A percentile compares a stretch with the other conserved stretches of the same genome.
phyloP scores from a whole-genome alignment of 2,113 vertebrate species.

The Heterocephalus glaber region DNA sequence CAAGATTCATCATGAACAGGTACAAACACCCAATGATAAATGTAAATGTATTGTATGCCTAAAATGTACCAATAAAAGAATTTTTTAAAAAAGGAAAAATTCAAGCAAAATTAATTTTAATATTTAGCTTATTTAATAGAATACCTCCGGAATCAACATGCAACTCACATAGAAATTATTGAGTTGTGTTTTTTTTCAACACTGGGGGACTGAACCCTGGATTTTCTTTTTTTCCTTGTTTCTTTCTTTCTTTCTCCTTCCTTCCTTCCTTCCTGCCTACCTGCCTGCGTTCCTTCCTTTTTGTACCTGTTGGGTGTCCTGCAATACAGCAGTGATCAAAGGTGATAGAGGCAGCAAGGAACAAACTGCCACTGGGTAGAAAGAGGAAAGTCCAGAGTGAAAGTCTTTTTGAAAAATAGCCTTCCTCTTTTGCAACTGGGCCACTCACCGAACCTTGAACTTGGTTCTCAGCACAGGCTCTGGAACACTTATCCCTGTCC shows the following conservation, averaged over 20 bases:
- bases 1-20: too few relatives aligned
- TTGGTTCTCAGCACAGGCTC: not conserved
- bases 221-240: too few relatives aligned
- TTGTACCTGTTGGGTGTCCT: not conserved
- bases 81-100: too few relatives aligned
- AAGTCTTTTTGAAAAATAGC: not conserved
- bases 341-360: too few relatives aligned
- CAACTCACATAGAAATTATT: not conserved
- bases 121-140: not conserved
- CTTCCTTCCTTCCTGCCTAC: not conserved
- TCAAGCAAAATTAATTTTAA: not conserved
- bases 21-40: too few relatives aligned
- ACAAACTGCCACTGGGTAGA: not conserved
- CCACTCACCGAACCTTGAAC: rapidly evolving
- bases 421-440: too few relatives aligned
- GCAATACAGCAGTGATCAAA: not conserved
- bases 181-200: not conserved
- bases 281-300: too few relatives aligned
- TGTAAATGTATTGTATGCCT: too few relatives aligned
- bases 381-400: not conserved
- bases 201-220: not conserved
- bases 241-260: not conserved
- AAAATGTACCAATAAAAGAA: too few relatives aligned
- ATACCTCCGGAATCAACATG: not conserved
- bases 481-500: not conserved